Conservation (phyloP, 1,140 invertebrate species). For the Anadara kagoshimensis region DNA sequence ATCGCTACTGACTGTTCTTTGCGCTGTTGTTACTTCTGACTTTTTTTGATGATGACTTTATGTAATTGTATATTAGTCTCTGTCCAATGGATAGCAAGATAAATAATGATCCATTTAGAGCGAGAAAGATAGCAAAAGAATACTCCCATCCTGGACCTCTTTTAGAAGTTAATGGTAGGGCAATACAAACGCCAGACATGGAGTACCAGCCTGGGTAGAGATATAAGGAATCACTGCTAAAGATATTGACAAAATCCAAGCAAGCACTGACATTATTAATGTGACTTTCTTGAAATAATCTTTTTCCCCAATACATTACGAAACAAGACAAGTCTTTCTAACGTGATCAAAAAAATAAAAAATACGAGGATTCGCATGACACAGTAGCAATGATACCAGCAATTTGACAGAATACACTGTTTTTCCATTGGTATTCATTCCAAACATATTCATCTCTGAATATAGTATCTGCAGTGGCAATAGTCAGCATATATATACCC, state of each 20-base stretch:
- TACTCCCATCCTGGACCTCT: slow-evolving; percentile 45
- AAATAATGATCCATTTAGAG: too few relatives aligned
- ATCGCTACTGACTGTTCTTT: too few relatives aligned
- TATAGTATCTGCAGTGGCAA: slow-evolving; percentile 57
- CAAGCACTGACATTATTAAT: background rate
- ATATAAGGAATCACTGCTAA: slow-evolving; percentile 42
- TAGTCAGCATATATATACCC: slow-evolving; percentile 66
- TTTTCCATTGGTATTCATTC: slow-evolving; percentile 52
- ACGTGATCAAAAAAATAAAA: slow-evolving; percentile 59
- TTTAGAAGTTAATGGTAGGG: slow-evolving; percentile 46
- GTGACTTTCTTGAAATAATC: slow-evolving; percentile 25
- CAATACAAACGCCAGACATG: slow-evolving; percentile 47
- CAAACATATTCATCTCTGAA: slow-evolving; percentile 57
- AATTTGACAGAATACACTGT: slow-evolving; percentile 49
- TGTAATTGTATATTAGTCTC: too few relatives aligned
- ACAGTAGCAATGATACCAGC: slow-evolving; percentile 59
- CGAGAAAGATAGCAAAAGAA: slow-evolving; percentile 44
- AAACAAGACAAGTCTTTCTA: slow-evolving; percentile 58
- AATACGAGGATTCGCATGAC: slow-evolving; percentile 53
- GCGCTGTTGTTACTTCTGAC: too few relatives aligned
- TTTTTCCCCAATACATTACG: slow-evolving; percentile 55
- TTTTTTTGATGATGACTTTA: too few relatives aligned
- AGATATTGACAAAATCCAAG: slow-evolving; percentile 40
- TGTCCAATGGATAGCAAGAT: too few relatives aligned
- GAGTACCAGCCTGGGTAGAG: slow-evolving; percentile 23